These are phyloP conservation scores for Anthophora plumipes DNA, from an alignment of 2,888 invertebrate species.

Conservation along the genomic window DNA sequence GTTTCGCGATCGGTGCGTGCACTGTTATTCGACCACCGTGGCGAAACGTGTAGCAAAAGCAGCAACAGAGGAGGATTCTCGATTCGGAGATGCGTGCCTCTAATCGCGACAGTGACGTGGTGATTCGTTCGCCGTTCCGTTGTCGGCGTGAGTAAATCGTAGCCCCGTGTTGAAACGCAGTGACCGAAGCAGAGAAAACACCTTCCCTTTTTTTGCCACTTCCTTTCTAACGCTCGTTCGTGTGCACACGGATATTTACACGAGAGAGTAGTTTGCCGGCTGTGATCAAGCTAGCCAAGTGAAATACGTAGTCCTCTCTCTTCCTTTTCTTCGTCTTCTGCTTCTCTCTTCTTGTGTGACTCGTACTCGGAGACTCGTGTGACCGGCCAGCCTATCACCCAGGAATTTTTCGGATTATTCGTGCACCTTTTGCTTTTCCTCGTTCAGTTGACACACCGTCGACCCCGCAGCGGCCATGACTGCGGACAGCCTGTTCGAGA, in stretches of 20 bases:
- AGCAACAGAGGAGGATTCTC: conserved; percentile 6
- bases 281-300: conserved; percentile 44
- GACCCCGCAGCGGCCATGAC: conserved; percentile 77
- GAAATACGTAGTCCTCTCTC: conserved; percentile 9
- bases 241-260: conserved; percentile 33
- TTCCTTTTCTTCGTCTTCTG: not conserved
- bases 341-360: conserved; percentile 23
- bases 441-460: conserved; percentile 54
- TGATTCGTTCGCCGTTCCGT: conserved; percentile 67
- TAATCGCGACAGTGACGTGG: conserved; percentile 73
- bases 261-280: not conserved
- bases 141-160: conserved; percentile 43
- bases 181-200: conserved; percentile 42
- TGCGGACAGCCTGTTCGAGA: conserved; percentile 83
- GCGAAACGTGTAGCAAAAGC: conserved; percentile 5
- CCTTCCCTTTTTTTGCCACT: conserved; percentile 17
- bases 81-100: conserved; percentile 53
- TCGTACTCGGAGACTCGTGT: conserved; percentile 25
- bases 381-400: not conserved
- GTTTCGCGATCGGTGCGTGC: conserved; percentile 57
- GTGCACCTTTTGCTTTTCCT: conserved; percentile 13
- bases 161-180: conserved; percentile 43
- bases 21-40: conserved; percentile 19
- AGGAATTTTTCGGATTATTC: conserved; percentile 37
- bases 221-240: conserved; percentile 21